Percentiles rank a stretch among this genome's conserved stretches.
phyloP scores from a whole-genome alignment of 2,113 vertebrate species.

The Myotis davidii region DNA sequence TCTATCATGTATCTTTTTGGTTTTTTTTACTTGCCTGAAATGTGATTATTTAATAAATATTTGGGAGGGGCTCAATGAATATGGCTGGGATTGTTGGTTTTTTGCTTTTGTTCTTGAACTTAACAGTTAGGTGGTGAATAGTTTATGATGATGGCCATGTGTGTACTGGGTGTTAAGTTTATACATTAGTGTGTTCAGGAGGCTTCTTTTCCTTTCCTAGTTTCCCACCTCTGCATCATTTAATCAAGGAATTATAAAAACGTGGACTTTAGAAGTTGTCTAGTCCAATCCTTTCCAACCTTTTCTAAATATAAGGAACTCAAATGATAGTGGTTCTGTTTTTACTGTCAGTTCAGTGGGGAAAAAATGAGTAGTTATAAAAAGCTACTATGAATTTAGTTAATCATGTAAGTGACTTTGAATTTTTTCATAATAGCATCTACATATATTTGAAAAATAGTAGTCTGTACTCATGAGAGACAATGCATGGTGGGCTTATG shows the following conservation, averaged over 20 bases:
- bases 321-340: not conserved
- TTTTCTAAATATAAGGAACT: not conserved
- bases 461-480: not conserved
- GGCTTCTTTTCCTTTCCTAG: not conserved
- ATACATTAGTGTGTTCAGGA: not conserved
- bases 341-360: not conserved
- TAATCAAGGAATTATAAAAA: not conserved
- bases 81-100: not conserved
- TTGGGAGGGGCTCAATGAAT: not conserved
- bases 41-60: not conserved
- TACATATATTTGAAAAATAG: not conserved
- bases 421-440: not conserved
- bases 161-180: not conserved
- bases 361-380: not conserved
- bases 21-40: not conserved
- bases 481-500: not conserved
- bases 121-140: not conserved
- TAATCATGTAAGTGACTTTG: not conserved
- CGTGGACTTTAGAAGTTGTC: not conserved
- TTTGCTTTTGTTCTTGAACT: slow-evolving; percentile 4
- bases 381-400: slow-evolving; percentile 3
- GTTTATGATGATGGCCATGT: not conserved
- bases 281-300: not conserved
- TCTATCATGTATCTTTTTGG: not conserved
- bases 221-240: not conserved